Percentiles rank a stretch among this genome's conserved stretches.
Evolutionary conservation across 2,888 invertebrate species (phyloP).

Genomic region (Leucozona laternaria): DNA sequence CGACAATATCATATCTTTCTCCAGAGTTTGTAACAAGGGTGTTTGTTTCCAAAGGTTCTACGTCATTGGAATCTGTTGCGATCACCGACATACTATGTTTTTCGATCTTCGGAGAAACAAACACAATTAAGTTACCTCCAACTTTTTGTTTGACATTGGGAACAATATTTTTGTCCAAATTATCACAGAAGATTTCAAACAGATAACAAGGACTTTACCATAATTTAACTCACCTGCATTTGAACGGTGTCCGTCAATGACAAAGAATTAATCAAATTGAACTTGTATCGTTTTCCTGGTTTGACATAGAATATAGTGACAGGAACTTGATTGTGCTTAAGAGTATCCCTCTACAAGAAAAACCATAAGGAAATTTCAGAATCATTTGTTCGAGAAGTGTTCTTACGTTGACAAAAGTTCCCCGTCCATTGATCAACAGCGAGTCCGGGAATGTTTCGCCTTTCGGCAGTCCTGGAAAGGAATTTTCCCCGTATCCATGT

Average conservation of each 20-base stretch:
- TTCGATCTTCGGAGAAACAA: constrained; percentile 77
- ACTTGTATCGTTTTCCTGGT: constrained; percentile 80
- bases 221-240: constrained; percentile 77
- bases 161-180: not conserved
- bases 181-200: not conserved
- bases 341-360: not conserved
- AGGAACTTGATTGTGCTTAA: constrained; percentile 54
- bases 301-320: constrained; percentile 78
- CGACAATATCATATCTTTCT: constrained; percentile 84
- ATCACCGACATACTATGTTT: constrained; percentile 80
- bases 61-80: constrained; percentile 80
- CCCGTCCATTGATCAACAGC: constrained; percentile 82
- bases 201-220: not conserved
- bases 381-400: no score
- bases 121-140: no score
- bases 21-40: constrained; percentile 82
- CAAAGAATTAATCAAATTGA: constrained; percentile 81
- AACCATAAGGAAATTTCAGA: no score
- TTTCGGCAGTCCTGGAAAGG: constrained; percentile 78
- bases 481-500: constrained; percentile 85
- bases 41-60: constrained; percentile 78
- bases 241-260: constrained; percentile 77
- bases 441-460: constrained; percentile 83
- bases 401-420: constrained; percentile 77
- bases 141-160: not conserved